Base-by-base conservation (phyloP, 2,113 vertebrate genomes). In the Antigone vipio region DNA sequence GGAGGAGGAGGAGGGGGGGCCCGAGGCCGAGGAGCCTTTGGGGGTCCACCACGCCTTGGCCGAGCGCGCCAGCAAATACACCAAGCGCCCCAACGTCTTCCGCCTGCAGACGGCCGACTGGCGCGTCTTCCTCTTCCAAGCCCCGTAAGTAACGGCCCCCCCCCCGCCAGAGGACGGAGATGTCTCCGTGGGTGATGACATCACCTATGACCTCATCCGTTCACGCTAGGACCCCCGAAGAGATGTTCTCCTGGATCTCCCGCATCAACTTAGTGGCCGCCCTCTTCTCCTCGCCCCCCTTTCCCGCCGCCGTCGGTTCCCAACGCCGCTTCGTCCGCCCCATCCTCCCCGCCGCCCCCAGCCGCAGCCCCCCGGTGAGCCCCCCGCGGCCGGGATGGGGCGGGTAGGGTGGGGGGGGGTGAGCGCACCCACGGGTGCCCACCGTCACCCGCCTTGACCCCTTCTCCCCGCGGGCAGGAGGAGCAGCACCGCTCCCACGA, bases 1-100 rank as follows among this genome's bases (percentile, higher is more conserved):
- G 5, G 85, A 72, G 18, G 74, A 17, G 2, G 73, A 38, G 38
- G 38, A 38, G 38, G 38, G 21, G 4, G 67, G 55, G 6, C 17
- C 64, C 5, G 85, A 77, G 12, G 62, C 96, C 2, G 99, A 99
- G 44, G 99, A 99, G 66, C 98, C 99, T 3, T 93, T 99, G 63
- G 99, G 99, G 12, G 96, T 99, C 11, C 99, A 99, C 89, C 99
- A 99, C n/a, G 98, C 99, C 3, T 92, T 99, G 98, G 99, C 99
- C 1, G 98, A 98, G 73, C 97, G 84, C 1, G 99, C 99, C 14
- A 91, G 91, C 15, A 97, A 98, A 19, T 99, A 99, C 97, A 99
- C 98, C 97, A 99, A 99, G 95, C 98, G 97, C 79, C 99, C 99
- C 0, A 89, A 99, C 2, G 99, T 99, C 49, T 99, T 99, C 95